phyloP scores from a whole-genome alignment of 2,797 vertebrate genomes.

The Chelon auratus region DNA sequence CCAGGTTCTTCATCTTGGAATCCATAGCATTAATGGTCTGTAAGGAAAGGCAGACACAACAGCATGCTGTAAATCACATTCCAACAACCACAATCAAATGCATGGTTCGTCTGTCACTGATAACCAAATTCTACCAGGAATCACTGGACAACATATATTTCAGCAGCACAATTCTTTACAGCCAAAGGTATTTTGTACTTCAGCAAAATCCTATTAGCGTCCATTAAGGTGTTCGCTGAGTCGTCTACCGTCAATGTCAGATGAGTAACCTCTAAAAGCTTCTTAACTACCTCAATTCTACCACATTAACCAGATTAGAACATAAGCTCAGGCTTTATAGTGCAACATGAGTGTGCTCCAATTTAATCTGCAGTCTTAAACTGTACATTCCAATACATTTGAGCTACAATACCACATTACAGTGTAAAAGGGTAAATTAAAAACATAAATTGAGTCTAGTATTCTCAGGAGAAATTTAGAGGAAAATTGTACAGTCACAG shows the following conservation, averaged over 20 bases:
- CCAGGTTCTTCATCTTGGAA: constrained; percentile 97
- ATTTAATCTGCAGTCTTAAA: constrained; percentile 56
- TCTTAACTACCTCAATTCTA: constrained; percentile 75
- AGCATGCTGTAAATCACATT: constrained; percentile 14
- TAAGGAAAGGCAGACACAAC: constrained; percentile 36
- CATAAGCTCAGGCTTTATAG: constrained; percentile 53
- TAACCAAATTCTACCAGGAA: constrained; percentile 25
- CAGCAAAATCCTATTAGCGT: constrained; percentile 67
- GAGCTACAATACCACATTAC: constrained; percentile 36
- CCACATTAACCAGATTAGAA: constrained; percentile 79
- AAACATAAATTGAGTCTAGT: constrained; percentile 2
- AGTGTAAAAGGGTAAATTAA: constrained; percentile 26
- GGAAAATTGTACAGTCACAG: neutral
- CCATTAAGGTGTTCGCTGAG: constrained; percentile 68
- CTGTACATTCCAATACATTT: constrained; percentile 25
- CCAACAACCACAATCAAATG: constrained; percentile 1
- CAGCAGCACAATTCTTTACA: constrained; percentile 11
- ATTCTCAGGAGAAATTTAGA: constrained; percentile 12
- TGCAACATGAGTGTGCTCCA: constrained; percentile 56
- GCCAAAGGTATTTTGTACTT: constrained; percentile 47
- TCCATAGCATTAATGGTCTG: constrained; percentile 99
- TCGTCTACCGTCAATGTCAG: constrained; percentile 69
- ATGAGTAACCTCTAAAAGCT: constrained; percentile 71
- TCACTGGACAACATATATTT: constrained; percentile 14
- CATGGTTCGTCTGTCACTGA: constrained; percentile 28